Evolutionary conservation across 2,888 invertebrate genomes (phyloP), one percentile per base, ranked within the genome.

Genomic region (Corythucha ciliata): DNA sequence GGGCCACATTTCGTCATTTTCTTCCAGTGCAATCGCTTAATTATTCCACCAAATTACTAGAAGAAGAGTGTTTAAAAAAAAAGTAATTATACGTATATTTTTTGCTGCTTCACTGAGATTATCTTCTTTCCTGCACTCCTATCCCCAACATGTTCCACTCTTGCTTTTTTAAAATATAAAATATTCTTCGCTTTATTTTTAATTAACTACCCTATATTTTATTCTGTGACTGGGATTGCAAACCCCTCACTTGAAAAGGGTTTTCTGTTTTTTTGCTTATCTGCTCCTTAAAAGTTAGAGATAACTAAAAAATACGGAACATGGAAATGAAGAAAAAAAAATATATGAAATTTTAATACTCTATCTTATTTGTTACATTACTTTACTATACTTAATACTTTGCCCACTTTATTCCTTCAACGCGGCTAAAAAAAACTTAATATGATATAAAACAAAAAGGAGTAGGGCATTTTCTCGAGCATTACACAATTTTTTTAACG

Each of bases 341-440:
- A n/a, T n/a, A n/a, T n/a, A n/a, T n/a, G n/a, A n/a, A n/a, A n/a
- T n/a, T n/a, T n/a, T n/a, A n/a, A n/a, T n/a, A n/a, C n/a, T n/a
- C n/a, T n/a, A n/a, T 4, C 10, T 10, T 3, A 29, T 29, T 29
- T 8, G 18, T 34, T 34, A 10, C 34, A 6, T 34, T 18, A 14
- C 6, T 34, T 34, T 14, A 34, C 18, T 34, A 6, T 10, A 34
- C 4, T 4, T n/a, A 77, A 79, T 53, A 81, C 80, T 69, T 81
- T 82, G 60, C 82, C 60, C 4, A 55, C 57, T 5, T 53, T 60
- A 1, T n/a, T n/a, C n/a, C n/a, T n/a, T n/a, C n/a, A n/a, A n/a
- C n/a, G n/a, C n/a, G n/a, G n/a, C n/a, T n/a, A n/a, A n/a, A n/a
- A n/a, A n/a, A n/a, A n/a, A n/a, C n/a, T n/a, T n/a, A n/a, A n/a